Evolutionary conservation across 2,113 vertebrate species (phyloP).

Genomic region (Ginglymostoma cirratum): DNA sequence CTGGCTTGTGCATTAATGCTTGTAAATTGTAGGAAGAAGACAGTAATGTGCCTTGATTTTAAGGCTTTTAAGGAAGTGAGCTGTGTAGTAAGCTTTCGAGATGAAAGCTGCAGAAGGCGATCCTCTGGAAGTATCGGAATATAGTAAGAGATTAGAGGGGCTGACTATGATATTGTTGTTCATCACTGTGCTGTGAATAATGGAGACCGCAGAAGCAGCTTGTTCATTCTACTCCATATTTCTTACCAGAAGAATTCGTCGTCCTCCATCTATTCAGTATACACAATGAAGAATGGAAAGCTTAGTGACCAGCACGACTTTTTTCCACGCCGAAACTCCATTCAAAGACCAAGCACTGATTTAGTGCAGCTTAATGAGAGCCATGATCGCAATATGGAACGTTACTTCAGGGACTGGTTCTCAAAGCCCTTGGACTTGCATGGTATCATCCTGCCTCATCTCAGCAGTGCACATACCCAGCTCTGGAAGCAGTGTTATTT

Average conservation of each 20-base stretch:
- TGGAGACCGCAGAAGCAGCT: not conserved
- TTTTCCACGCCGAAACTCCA: conserved; percentile 69
- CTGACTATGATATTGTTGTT: no score
- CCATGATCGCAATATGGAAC: conserved; percentile 61
- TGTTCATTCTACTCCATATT: conserved; percentile 35
- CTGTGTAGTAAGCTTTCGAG: not conserved
- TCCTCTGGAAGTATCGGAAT: not conserved
- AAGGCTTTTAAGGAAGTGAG: not conserved
- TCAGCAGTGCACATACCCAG: conserved; percentile 69
- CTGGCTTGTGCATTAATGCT: not conserved
- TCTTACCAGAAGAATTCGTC: conserved; percentile 76
- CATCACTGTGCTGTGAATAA: not conserved
- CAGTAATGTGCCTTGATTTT: not conserved
- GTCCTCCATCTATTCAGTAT: conserved; percentile 53
- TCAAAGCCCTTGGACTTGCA: conserved; percentile 74
- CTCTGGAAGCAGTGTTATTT: conserved; percentile 95
- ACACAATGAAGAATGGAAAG: conserved; percentile 68
- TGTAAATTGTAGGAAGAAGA: not conserved
- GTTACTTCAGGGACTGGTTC: conserved; percentile 74
- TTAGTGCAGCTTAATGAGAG: conserved; percentile 52
- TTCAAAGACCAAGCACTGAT: conserved; percentile 63
- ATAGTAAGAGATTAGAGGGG: not conserved
- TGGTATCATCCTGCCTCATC: conserved; percentile 67
- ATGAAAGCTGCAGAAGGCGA: not conserved
- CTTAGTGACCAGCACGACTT: conserved; percentile 56